Percentiles rank a stretch among this genome's conserved stretches.
Conservation (phyloP, 2,888 invertebrate genomes). For the Drosophila rellima region DNA sequence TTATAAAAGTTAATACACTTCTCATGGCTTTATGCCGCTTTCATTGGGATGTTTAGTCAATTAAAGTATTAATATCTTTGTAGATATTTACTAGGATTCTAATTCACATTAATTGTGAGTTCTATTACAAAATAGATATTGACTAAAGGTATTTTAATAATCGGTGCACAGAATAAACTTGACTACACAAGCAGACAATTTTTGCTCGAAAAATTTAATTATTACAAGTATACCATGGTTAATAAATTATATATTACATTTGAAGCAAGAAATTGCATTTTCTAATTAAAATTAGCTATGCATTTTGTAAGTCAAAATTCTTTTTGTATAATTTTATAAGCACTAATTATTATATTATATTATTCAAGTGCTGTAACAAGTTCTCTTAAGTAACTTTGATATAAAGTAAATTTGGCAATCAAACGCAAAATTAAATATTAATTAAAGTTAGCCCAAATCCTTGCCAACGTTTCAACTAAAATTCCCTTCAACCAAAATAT, state of each 20-base stretch:
- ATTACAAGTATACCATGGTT: too few relatives aligned
- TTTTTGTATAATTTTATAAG: too few relatives aligned
- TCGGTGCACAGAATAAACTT: too few relatives aligned
- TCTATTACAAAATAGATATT: neutral
- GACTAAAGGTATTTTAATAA: too few relatives aligned
- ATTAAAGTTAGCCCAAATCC: neutral
- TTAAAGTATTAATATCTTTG: neutral
- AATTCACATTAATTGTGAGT: neutral
- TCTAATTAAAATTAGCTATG: too few relatives aligned
- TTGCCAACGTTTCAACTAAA: neutral
- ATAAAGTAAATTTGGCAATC: too few relatives aligned
- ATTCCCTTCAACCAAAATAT: neutral
- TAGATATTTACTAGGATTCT: neutral
- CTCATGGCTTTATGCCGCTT: neutral
- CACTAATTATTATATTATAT: too few relatives aligned
- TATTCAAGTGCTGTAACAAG: neutral
- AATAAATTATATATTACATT: too few relatives aligned
- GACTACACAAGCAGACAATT: too few relatives aligned
- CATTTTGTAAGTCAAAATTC: too few relatives aligned
- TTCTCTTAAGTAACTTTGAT: neutral
- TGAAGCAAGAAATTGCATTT: too few relatives aligned
- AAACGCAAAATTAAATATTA: neutral
- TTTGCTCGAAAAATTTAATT: too few relatives aligned
- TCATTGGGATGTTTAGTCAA: neutral
- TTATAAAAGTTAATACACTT: conserved; percentile 16